Percentiles rank a stretch among this genome's conserved stretches.
Conservation (phyloP, 2,797 vertebrate species). For the Lemur catta region DNA sequence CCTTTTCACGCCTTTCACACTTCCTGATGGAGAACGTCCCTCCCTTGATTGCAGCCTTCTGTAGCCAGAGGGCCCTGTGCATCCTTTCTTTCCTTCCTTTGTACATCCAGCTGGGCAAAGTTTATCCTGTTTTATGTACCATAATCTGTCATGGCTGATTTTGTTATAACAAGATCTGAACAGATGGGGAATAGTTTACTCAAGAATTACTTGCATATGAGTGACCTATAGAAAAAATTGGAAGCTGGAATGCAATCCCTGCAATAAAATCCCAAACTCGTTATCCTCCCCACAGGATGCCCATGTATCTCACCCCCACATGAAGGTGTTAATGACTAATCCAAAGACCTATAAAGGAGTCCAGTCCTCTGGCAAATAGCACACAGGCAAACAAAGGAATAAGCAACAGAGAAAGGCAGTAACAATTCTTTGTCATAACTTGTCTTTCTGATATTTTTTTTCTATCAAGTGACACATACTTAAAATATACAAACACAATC, state of each 20-base stretch:
- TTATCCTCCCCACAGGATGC: slow-evolving; percentile 57
- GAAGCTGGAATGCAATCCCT: slow-evolving; percentile 64
- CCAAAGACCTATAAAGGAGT: slow-evolving; percentile 16
- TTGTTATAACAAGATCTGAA: slow-evolving; percentile 76
- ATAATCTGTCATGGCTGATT: slow-evolving; percentile 74
- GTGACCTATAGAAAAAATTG: slow-evolving; percentile 71
- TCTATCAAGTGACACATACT: slow-evolving; percentile 56
- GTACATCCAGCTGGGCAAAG: slow-evolving; percentile 76
- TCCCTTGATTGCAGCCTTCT: neutral
- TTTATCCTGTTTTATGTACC: slow-evolving; percentile 78
- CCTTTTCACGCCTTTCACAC: neutral
- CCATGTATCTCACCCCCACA: slow-evolving; percentile 26
- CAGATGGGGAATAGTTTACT: slow-evolving; percentile 78
- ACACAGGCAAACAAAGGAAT: slow-evolving; percentile 48
- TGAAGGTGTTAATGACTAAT: slow-evolving; percentile 65
- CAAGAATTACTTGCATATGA: slow-evolving; percentile 79
- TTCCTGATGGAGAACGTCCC: neutral
- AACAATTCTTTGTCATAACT: slow-evolving; percentile 63
- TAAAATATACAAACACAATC: slow-evolving; percentile 75
- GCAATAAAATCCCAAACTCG: slow-evolving; percentile 61
- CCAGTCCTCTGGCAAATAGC: slow-evolving; percentile 21
- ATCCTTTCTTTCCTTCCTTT: slow-evolving; percentile 33
- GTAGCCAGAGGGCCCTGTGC: slow-evolving; percentile 53
- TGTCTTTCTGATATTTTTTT: slow-evolving; percentile 67
- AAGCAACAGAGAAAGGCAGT: neutral